Percentiles rank a stretch among this genome's conserved stretches.
Evolutionary conservation across 1,140 invertebrate species (phyloP).

Genomic region (Hycleus phaleratus): DNA sequence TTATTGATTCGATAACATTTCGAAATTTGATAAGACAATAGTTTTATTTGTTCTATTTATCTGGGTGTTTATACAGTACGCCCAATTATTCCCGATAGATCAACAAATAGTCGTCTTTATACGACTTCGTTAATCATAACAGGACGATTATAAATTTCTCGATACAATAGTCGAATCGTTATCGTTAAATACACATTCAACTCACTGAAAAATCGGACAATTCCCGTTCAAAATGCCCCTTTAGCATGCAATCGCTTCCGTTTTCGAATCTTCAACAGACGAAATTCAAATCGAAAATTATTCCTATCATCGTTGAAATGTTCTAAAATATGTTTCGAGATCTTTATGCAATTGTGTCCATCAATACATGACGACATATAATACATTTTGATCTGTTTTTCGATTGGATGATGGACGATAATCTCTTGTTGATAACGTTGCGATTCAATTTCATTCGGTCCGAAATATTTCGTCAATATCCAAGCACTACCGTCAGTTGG

Average conservation of each 20-base stretch:
- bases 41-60: too few relatives aligned
- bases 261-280: conserved; percentile 26
- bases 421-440: conserved; percentile 33
- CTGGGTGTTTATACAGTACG: too few relatives aligned
- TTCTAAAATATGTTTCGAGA: conserved; percentile 31
- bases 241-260: conserved; percentile 25
- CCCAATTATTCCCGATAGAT: too few relatives aligned
- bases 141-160: too few relatives aligned
- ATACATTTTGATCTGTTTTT: conserved; percentile 33
- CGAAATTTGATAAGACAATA: too few relatives aligned
- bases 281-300: conserved; percentile 33
- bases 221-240: conserved; percentile 18
- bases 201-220: too few relatives aligned
- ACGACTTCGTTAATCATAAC: too few relatives aligned
- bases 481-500: conserved; percentile 27
- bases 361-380: conserved; percentile 30
- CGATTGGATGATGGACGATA: conserved; percentile 30
- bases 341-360: conserved; percentile 31
- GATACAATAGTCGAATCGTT: too few relatives aligned
- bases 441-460: conserved; percentile 24
- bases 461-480: conserved; percentile 35
- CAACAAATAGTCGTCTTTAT: too few relatives aligned
- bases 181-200: too few relatives aligned
- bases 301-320: conserved; percentile 33
- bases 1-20: too few relatives aligned